Evolutionary conservation across 2,797 vertebrate genomes (phyloP).

Genomic region (Phoeniculus purpureus): DNA sequence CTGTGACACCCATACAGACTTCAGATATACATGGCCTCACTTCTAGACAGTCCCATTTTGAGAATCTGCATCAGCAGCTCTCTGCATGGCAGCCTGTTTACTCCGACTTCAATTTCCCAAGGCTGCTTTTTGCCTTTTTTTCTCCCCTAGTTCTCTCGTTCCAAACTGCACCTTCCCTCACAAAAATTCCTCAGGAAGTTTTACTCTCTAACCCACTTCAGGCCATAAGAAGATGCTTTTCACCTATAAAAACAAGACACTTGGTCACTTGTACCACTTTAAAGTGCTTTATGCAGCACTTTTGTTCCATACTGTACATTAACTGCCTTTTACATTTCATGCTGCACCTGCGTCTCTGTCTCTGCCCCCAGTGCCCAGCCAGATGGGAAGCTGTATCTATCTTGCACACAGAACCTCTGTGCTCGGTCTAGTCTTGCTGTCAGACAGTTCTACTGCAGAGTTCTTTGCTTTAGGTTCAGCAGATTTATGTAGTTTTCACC

Average conservation of each 20-base stretch:
- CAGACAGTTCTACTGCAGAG: background rate
- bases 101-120: background rate
- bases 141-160: background rate
- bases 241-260: background rate
- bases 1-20: background rate
- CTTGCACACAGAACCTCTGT: background rate
- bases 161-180: background rate
- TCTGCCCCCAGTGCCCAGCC: background rate
- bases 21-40: background rate
- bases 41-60: background rate
- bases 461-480: background rate
- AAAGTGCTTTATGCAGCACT: background rate
- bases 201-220: background rate
- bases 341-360: slow-evolving; percentile 1
- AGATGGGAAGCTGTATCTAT: background rate
- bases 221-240: background rate
- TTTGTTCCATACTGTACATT: background rate
- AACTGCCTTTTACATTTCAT: background rate
- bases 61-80: background rate
- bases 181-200: background rate
- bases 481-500: background rate
- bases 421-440: background rate
- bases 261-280: background rate
- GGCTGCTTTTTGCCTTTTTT: background rate
- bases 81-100: background rate